Base-by-base conservation (phyloP, 2,113 vertebrate genomes). In the Cheilinus undulatus region DNA sequence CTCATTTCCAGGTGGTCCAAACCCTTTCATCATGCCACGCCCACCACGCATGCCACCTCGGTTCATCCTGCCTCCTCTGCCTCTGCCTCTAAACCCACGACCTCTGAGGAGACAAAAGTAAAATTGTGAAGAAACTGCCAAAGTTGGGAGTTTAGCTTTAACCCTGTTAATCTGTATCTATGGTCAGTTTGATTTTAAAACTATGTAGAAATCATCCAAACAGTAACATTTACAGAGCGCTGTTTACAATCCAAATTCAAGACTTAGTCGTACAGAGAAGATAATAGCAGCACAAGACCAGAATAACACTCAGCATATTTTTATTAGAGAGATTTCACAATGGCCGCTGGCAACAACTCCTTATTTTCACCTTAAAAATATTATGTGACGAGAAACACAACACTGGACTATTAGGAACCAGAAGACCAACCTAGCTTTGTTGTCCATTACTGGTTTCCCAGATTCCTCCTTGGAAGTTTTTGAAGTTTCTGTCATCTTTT, bases 21-120 rank as follows among this genome's bases (percentile, higher is more conserved):
- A 91, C 6, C 77, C 86, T 77, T 95, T 94, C 64, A 92, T 90
- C 78, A 89, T 76, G 38, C 88, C 89, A 28, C 85, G 85, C 11
- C 89, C 92, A 26, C 92, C 92, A 36, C 85, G 83, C 79, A 90
- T 78, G 17, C 66, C 56, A 28, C 92, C 92, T 69, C 90, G 82
- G 59, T 23, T 72, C 72, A 86, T 77, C 15, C 61, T 72, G 9
- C 87, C 86, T 48, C 87, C 91, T 86, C 89, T 71, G 8, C 86
- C 90, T 17, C 83, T 88, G 10, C 82, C 80, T 82, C 63, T 90
- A 50, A 72, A 57, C 20, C 88, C 85, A 26, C 70, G 53, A 42
- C 84, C 92, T 68, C 93, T 94, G 68, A 27, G 23, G 23, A 78
- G 11, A 61, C 23, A 17, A 26, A 48, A 19, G 10, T 28, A 32